Evolutionary conservation across 23 tunicate species (phyloP).

Genomic region (Botrylloides violaceus): DNA sequence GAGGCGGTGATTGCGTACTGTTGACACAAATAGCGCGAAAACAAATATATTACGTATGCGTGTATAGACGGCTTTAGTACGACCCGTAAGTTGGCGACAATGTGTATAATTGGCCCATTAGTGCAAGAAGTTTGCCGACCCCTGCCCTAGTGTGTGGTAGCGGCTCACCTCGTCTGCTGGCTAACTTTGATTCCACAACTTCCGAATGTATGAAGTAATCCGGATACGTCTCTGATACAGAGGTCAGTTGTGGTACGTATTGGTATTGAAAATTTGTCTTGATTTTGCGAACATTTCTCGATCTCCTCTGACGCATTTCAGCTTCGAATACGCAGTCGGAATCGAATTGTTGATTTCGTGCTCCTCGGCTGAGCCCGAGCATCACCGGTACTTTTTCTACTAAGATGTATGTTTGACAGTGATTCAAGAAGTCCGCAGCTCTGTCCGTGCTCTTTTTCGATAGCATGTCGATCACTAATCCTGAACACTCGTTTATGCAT

Average conservation of each 20-base stretch:
- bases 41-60: too few relatives aligned
- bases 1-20: too few relatives aligned
- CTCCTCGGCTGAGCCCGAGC: slow-evolving; percentile 15
- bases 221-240: background rate
- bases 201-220: slow-evolving; percentile 9
- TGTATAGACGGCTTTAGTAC: too few relatives aligned
- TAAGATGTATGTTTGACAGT: slow-evolving; percentile 30
- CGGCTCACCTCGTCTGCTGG: background rate
- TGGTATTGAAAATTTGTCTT: slow-evolving; percentile 19
- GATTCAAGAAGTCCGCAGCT: slow-evolving; percentile 24
- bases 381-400: slow-evolving; percentile 38
- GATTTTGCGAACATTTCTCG: background rate
- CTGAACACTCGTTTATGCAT: too few relatives aligned
- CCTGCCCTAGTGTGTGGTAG: too few relatives aligned
- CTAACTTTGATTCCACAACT: background rate
- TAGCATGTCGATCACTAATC: slow-evolving; percentile 3
- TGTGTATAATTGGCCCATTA: too few relatives aligned
- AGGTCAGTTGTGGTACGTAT: slow-evolving; percentile 9
- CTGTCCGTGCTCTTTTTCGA: slow-evolving; percentile 6
- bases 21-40: too few relatives aligned
- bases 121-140: too few relatives aligned
- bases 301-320: slow-evolving; percentile 1
- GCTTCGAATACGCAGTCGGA: slow-evolving; percentile 4
- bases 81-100: too few relatives aligned
- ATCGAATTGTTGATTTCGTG: background rate